Percentiles rank a stretch among this genome's conserved stretches.
phyloP scores from a whole-genome alignment of 1,140 invertebrate genomes.

The Caenorhabditis briggsae region DNA sequence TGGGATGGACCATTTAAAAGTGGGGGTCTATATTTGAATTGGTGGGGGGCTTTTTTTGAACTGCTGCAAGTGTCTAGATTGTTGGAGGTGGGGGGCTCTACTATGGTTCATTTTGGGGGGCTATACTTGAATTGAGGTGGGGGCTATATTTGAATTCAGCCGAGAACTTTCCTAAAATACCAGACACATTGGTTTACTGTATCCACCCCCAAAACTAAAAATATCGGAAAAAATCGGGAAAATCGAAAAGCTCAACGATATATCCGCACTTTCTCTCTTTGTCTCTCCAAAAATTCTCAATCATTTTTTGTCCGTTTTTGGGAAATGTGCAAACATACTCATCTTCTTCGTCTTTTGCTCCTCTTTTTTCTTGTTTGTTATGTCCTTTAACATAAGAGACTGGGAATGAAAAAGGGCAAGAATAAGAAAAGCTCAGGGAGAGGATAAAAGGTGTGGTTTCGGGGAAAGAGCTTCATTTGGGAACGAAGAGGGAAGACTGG shows the following conservation, averaged over 20 bases:
- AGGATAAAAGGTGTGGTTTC: background rate
- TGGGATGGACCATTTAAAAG: no score
- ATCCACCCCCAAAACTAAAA: no score
- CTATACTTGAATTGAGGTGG: no score
- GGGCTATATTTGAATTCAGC: no score
- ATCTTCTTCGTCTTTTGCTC: background rate
- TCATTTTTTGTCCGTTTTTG: slow-evolving; percentile 22
- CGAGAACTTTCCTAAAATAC: no score
- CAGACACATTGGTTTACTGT: no score
- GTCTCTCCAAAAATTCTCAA: background rate
- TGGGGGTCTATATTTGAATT: no score
- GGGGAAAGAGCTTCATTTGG: background rate
- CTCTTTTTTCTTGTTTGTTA: slow-evolving; percentile 41
- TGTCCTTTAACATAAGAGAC: slow-evolving; percentile 47
- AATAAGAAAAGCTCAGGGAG: background rate
- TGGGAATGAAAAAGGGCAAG: slow-evolving; percentile 1
- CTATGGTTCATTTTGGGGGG: no score
- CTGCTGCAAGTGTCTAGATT: no score
- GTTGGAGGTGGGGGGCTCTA: no score
- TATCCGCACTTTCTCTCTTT: background rate
- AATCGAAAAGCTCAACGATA: background rate
- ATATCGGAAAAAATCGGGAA: background rate
- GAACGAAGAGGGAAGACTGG: background rate
- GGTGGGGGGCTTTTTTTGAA: no score
- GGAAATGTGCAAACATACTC: slow-evolving; percentile 50